These are phyloP conservation scores for Macaria notata DNA, from an alignment of 2,888 invertebrate species.

Conservation along the genomic window DNA sequence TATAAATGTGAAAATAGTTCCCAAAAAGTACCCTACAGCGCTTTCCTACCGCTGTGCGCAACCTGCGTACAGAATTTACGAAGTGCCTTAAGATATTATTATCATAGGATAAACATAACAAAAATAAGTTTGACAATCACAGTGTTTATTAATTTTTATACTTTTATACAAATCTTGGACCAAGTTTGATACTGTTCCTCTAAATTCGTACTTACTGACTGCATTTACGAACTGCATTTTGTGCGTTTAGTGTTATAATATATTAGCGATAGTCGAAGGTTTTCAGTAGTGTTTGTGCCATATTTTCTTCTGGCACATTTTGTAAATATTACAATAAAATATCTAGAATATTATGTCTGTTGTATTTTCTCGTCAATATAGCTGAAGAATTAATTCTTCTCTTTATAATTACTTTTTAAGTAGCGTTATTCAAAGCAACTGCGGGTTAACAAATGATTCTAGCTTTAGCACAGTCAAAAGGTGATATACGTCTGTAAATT, in stretches of 20 bases:
- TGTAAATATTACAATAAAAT: constrained; percentile 31
- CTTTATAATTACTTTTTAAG: too few relatives aligned
- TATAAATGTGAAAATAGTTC: too few relatives aligned
- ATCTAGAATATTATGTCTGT: too few relatives aligned
- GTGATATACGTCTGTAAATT: too few relatives aligned
- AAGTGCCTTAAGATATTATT: constrained; percentile 23
- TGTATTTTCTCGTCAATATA: too few relatives aligned
- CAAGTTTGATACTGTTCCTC: background rate
- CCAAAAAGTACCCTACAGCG: too few relatives aligned
- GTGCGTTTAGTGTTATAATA: constrained; percentile 23
- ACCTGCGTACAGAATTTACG: background rate
- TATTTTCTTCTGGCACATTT: constrained; percentile 32
- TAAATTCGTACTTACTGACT: constrained; percentile 34
- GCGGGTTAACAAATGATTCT: too few relatives aligned
- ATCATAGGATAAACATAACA: background rate
- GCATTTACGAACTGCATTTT: constrained; percentile 42
- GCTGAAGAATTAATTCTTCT: too few relatives aligned
- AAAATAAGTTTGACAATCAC: background rate
- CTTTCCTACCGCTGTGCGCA: too few relatives aligned
- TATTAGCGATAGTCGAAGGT: constrained; percentile 14
- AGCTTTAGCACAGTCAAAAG: too few relatives aligned
- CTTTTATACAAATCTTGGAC: background rate
- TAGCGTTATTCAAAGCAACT: too few relatives aligned
- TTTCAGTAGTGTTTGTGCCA: constrained; percentile 33
- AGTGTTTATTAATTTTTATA: background rate